phyloP scores from a whole-genome alignment of 2,113 vertebrate genomes.

The Xiphophorus hellerii region DNA sequence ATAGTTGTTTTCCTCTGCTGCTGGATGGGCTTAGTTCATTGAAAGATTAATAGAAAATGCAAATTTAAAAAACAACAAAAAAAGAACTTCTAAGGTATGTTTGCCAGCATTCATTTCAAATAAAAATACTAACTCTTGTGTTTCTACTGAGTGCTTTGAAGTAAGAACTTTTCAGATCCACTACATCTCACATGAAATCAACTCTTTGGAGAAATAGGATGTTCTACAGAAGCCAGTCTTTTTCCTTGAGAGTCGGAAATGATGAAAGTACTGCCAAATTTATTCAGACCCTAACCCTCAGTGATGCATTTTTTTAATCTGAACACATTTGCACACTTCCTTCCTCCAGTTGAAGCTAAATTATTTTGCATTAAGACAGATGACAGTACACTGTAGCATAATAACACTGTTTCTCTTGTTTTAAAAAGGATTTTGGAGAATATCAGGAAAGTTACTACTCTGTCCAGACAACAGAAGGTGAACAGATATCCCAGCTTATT shows the following conservation, averaged over 20 bases:
- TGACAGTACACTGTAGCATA: constrained; percentile 10
- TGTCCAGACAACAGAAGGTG: constrained; percentile 97
- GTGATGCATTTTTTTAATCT: constrained; percentile 1
- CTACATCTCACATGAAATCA: constrained; percentile 46
- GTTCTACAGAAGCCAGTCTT: constrained; percentile 11
- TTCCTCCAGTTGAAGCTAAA: constrained; percentile 9
- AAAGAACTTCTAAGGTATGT: constrained; percentile 46
- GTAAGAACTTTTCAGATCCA: constrained; percentile 27
- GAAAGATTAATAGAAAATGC: constrained; percentile 52
- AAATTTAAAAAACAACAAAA: constrained; percentile 16
- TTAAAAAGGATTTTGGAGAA: constrained; percentile 94
- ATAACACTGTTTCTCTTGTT: not conserved
- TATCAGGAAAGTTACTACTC: constrained; percentile 99
- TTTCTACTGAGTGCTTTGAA: constrained; percentile 49
- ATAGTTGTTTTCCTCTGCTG: constrained; percentile 27
- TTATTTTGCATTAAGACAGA: not conserved
- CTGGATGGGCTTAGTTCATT: constrained; percentile 27
- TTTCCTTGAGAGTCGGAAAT: constrained; percentile 33
- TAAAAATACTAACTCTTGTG: constrained; percentile 27
- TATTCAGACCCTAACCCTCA: constrained; percentile 16
- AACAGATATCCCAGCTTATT: constrained; percentile 98
- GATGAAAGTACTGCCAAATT: constrained; percentile 26
- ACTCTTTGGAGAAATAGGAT: constrained; percentile 33
- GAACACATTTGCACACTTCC: not conserved
- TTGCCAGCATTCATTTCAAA: constrained; percentile 54